Evolutionary conservation across 1,140 invertebrate genomes (phyloP).

Genomic region (Hestina assimilis): DNA sequence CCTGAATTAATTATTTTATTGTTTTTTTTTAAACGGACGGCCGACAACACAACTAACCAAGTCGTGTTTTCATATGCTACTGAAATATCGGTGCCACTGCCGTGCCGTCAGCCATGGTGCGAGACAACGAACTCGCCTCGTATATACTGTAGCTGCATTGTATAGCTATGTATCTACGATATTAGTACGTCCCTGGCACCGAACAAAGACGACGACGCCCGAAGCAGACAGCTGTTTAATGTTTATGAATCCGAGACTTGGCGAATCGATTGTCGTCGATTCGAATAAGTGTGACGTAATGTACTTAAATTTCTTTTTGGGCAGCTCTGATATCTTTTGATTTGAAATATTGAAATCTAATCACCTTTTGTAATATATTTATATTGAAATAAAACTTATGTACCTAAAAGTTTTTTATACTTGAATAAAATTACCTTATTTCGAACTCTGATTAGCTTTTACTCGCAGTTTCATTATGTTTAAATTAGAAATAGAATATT

Average conservation of each 20-base stretch:
- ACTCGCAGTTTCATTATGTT: too few species aligned
- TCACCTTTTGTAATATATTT: too few species aligned
- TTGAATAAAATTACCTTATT: too few species aligned
- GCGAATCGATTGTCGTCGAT: constrained; percentile 50
- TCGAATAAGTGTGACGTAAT: constrained; percentile 34
- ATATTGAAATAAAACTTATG: too few species aligned
- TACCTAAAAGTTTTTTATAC: too few species aligned
- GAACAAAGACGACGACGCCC: constrained; percentile 55
- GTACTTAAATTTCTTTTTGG: neutral
- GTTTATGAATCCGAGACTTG: constrained; percentile 56
- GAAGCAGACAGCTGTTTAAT: constrained; percentile 67
- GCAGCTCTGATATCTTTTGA: neutral
- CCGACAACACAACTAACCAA: constrained; percentile 9
- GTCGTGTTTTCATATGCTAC: constrained; percentile 23
- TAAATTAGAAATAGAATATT: too few species aligned
- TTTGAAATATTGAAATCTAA: too few species aligned
- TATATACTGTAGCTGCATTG: constrained; percentile 1
- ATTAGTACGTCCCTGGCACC: constrained; percentile 30
- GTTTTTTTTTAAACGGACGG: constrained; percentile 11
- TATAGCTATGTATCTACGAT: constrained; percentile 23
- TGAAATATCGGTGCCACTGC: constrained; percentile 8
- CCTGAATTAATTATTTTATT: constrained; percentile 9
- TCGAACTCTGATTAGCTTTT: too few species aligned
- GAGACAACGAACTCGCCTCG: constrained; percentile 30
- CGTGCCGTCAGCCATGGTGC: neutral